These are phyloP conservation scores for Ochotona princeps DNA, from an alignment of 2,113 vertebrate genomes.

Conservation along the genomic window DNA sequence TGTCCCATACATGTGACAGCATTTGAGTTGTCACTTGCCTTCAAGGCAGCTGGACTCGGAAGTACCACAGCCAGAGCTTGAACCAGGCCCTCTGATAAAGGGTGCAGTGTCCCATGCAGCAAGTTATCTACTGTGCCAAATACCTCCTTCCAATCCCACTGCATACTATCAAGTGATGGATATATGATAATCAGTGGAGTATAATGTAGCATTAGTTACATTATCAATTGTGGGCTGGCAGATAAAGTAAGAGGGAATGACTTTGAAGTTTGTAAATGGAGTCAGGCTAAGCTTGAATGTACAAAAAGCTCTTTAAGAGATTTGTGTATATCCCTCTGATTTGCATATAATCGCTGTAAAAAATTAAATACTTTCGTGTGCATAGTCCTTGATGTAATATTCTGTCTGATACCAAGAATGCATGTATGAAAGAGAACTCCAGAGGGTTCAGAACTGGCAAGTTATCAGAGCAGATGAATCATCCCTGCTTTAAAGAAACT, in stretches of 20 bases:
- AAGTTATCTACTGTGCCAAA: too few species aligned
- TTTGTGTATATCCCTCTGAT: neutral
- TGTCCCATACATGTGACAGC: too few species aligned
- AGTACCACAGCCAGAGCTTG: too few species aligned
- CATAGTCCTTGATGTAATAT: neutral
- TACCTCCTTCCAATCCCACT: too few species aligned
- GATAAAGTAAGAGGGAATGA: neutral
- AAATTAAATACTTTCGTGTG: neutral
- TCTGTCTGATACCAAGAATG: neutral
- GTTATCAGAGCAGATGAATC: neutral
- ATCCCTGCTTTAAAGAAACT: neutral
- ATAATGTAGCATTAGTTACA: neutral
- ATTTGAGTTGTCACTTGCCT: too few species aligned
- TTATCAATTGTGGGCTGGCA: neutral
- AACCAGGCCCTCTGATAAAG: too few species aligned
- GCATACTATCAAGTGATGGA: neutral
- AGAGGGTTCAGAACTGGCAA: neutral
- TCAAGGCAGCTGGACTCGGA: too few species aligned
- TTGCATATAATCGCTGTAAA: slow-evolving; percentile 1
- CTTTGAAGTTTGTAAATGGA: neutral
- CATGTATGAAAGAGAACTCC: slow-evolving; percentile 27
- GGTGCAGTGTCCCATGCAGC: too few species aligned
- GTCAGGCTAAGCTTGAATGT: neutral
- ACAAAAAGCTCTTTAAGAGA: neutral
- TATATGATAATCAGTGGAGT: neutral